Conservation (phyloP, 1,140 invertebrate genomes). For the Ruditapes philippinarum region DNA sequence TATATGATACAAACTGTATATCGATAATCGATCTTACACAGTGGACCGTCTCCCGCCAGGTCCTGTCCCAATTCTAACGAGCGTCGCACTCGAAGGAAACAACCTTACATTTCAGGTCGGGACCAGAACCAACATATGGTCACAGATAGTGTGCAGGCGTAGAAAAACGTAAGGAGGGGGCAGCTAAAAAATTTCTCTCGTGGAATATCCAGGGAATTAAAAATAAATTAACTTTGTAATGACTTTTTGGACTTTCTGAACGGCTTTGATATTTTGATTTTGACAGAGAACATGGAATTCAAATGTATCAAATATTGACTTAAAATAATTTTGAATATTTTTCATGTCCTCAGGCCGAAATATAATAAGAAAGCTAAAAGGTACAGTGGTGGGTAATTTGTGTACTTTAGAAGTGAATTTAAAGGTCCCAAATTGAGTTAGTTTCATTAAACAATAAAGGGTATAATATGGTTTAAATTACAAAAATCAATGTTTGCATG, state of each 20-base stretch:
- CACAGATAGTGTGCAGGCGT: too few relatives aligned
- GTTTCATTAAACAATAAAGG: not conserved
- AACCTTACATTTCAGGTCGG: too few relatives aligned
- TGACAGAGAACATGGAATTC: constrained; percentile 52
- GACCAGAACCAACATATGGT: too few relatives aligned
- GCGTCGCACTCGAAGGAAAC: not conserved
- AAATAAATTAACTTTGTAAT: not conserved
- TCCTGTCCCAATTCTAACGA: not conserved
- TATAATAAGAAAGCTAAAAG: constrained; percentile 33
- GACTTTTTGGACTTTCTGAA: constrained; percentile 33
- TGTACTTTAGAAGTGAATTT: not conserved
- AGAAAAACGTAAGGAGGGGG: not conserved
- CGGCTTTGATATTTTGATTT: constrained; percentile 20
- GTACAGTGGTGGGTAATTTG: constrained; percentile 26
- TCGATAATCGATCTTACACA: not conserved
- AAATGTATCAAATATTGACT: not conserved
- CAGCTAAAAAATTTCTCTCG: not conserved
- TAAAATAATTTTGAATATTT: constrained; percentile 16
- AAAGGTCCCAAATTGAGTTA: not conserved
- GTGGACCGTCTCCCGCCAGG: not conserved
- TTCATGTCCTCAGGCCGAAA: constrained; percentile 42
- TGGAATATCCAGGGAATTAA: constrained; percentile 35
- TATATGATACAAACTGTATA: not conserved
- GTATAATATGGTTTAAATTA: constrained; percentile 11
- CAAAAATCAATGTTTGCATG: not conserved